phyloP scores from a whole-genome alignment of 2,888 invertebrate species.

The Tyria jacobaeae region DNA sequence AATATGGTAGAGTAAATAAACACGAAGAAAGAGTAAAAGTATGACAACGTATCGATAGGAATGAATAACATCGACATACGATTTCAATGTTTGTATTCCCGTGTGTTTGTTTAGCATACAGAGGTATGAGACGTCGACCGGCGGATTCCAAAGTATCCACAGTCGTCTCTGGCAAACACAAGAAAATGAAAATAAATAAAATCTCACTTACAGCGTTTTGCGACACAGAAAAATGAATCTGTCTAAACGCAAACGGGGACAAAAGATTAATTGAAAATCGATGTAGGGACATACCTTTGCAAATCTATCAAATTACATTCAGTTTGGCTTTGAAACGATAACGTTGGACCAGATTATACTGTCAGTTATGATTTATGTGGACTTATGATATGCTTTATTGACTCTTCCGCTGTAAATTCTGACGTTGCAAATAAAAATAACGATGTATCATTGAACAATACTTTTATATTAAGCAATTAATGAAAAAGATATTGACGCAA shows the following conservation, averaged over 20 bases:
- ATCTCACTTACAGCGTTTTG: constrained; percentile 61
- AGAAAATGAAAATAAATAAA: constrained; percentile 68
- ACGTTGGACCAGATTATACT: constrained; percentile 73
- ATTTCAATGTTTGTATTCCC: constrained; percentile 73
- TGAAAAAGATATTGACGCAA: constrained; percentile 52
- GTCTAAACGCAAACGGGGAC: constrained; percentile 75
- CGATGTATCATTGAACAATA: constrained; percentile 58
- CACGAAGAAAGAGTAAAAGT: constrained; percentile 43
- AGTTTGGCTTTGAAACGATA: constrained; percentile 78
- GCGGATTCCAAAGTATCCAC: constrained; percentile 53
- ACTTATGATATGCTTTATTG: constrained; percentile 75
- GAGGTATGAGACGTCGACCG: constrained; percentile 63
- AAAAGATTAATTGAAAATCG: constrained; percentile 85
- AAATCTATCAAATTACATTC: constrained; percentile 80
- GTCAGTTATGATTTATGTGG: constrained; percentile 81
- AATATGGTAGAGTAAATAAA: constrained; percentile 38
- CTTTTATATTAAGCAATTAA: constrained; percentile 50
- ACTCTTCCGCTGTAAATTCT: constrained; percentile 55
- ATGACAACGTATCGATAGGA: constrained; percentile 65
- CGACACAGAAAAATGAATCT: constrained; percentile 71
- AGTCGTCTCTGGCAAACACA: constrained; percentile 60
- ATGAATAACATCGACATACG: constrained; percentile 71
- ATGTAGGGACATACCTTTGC: constrained; percentile 77
- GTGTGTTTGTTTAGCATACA: constrained; percentile 74
- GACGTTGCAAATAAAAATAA: constrained; percentile 60